A percentile compares a stretch with the other conserved stretches of the same genome.
These are phyloP conservation scores for Vanacampus margaritifer DNA, from an alignment of 2,113 vertebrate species.

Conservation along the genomic window DNA sequence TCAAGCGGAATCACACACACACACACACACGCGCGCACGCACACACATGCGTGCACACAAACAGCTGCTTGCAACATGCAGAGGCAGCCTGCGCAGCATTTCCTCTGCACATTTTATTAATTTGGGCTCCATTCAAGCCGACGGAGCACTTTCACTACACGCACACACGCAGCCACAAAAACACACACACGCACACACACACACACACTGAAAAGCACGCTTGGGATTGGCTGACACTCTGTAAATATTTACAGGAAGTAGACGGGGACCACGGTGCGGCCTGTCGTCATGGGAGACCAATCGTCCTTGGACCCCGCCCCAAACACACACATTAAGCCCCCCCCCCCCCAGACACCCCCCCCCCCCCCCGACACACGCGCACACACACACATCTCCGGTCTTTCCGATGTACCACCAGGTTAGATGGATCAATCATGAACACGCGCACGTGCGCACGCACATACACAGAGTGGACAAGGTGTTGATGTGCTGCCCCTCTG, in stretches of 20 bases:
- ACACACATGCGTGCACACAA: slow-evolving; percentile 25
- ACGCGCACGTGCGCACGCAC: slow-evolving; percentile 13
- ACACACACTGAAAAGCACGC: slow-evolving; percentile 19
- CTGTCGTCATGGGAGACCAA: slow-evolving; percentile 67
- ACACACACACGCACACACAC: slow-evolving; percentile 14
- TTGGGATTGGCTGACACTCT: slow-evolving; percentile 52
- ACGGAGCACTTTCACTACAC: slow-evolving; percentile 67
- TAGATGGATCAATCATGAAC: slow-evolving; percentile 61
- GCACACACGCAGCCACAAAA: slow-evolving; percentile 15
- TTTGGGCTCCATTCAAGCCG: slow-evolving; percentile 67
- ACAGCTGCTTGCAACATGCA: slow-evolving; percentile 72
- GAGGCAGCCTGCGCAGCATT: slow-evolving; percentile 69
- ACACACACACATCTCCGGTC: slow-evolving; percentile 34
- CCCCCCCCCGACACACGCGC: too few species aligned
- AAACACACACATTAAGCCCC: slow-evolving; percentile 40
- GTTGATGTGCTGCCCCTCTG: slow-evolving; percentile 53
- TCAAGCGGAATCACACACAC: background rate
- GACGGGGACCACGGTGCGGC: slow-evolving; percentile 59
- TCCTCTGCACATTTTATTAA: slow-evolving; percentile 72
- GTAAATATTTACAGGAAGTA: slow-evolving; percentile 73
- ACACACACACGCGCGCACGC: slow-evolving; percentile 1
- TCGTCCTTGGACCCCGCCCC: slow-evolving; percentile 57
- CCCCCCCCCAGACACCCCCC: slow-evolving; percentile 31
- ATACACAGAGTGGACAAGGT: slow-evolving; percentile 48
- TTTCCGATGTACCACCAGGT: slow-evolving; percentile 23